Percentiles rank a stretch among this genome's conserved stretches.
phyloP scores from a whole-genome alignment of 2,113 vertebrate species.

The Alexandromys fortis region DNA sequence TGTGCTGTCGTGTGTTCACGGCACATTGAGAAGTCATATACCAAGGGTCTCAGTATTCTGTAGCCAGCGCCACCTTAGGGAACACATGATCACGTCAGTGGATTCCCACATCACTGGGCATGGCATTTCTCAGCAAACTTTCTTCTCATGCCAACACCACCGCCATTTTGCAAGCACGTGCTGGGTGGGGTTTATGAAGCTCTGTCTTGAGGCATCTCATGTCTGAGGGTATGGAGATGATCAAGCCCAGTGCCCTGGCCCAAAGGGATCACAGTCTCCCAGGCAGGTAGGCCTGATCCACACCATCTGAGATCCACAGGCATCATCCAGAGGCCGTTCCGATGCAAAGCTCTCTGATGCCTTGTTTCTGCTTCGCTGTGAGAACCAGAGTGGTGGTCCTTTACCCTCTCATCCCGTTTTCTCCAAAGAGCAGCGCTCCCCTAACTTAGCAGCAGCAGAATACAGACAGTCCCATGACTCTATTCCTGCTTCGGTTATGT shows the following conservation, averaged over 20 bases:
- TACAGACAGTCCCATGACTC: neutral
- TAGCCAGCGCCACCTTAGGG: neutral
- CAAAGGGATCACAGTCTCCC: neutral
- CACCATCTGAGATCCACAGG: neutral
- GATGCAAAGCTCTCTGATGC: neutral
- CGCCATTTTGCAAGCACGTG: neutral
- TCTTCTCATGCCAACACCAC: neutral
- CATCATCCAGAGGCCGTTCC: rapidly evolving
- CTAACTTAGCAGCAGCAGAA: neutral
- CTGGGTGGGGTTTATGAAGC: neutral
- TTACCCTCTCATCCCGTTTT: neutral
- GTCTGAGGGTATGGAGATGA: neutral
- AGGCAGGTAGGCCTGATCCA: neutral
- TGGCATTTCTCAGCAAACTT: neutral
- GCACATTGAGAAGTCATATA: neutral
- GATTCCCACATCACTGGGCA: neutral
- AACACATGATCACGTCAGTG: neutral
- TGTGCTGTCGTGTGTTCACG: neutral
- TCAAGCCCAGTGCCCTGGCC: neutral
- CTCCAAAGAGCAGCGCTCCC: neutral
- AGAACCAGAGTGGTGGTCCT: neutral
- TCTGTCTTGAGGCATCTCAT: neutral
- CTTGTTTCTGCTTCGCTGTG: neutral
- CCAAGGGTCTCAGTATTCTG: neutral
- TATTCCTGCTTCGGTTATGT: neutral